Percentiles rank a stretch among this genome's conserved stretches.
Conservation (phyloP, 2,113 vertebrate species). For the Anser brachyrhynchus region DNA sequence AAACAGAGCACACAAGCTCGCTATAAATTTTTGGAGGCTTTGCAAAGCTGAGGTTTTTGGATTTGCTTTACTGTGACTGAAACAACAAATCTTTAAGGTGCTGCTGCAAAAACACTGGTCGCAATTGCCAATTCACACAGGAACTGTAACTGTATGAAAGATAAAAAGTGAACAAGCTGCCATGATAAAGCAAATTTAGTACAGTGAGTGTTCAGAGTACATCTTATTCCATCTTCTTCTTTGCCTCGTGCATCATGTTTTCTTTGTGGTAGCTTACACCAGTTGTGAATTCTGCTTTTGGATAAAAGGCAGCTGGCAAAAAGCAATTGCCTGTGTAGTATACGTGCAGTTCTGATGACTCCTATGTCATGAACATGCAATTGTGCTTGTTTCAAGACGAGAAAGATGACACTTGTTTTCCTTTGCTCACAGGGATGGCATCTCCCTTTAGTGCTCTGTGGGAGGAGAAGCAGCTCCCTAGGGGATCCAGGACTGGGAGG, state of each 20-base stretch:
- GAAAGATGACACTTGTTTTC: background rate
- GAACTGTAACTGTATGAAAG: background rate
- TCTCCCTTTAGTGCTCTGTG: background rate
- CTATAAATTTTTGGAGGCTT: background rate
- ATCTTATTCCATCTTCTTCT: background rate
- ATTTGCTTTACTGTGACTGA: background rate
- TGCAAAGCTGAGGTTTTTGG: background rate
- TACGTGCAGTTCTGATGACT: background rate
- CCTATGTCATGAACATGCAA: background rate
- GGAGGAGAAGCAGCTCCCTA: background rate
- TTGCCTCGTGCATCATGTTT: background rate
- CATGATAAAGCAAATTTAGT: background rate
- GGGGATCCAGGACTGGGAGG: background rate
- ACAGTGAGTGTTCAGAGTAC: background rate
- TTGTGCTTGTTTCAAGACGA: background rate
- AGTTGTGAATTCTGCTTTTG: background rate
- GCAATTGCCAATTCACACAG: background rate
- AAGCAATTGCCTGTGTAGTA: background rate
- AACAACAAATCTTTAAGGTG: conserved; percentile 15
- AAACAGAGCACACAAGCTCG: conserved; percentile 14
- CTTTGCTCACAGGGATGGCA: background rate
- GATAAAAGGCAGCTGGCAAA: background rate
- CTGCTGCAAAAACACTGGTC: background rate
- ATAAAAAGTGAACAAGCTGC: background rate
- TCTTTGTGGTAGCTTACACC: background rate